These are phyloP conservation scores for Hozukius guyotensis DNA, from an alignment of 2,797 vertebrate genomes.

Conservation along the genomic window DNA sequence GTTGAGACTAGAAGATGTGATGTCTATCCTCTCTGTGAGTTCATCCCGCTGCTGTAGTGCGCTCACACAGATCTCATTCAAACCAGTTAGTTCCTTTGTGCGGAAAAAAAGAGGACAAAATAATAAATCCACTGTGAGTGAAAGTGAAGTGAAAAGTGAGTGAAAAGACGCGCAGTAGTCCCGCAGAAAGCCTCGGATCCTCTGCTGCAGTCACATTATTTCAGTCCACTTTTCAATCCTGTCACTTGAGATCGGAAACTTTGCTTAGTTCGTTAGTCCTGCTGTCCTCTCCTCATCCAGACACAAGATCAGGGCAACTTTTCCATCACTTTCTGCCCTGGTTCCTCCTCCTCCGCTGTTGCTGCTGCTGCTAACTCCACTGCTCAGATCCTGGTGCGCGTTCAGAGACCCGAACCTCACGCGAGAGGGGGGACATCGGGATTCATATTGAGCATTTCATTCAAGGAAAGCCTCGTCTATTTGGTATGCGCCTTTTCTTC, in stretches of 20 bases:
- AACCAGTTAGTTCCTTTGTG: conserved; percentile 55
- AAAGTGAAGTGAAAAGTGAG: conserved; percentile 41
- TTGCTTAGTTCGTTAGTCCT: conserved; percentile 51
- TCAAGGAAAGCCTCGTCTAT: conserved; percentile 73
- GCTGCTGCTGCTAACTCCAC: conserved; percentile 22
- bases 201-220: conserved; percentile 76
- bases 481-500: conserved; percentile 64
- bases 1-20: conserved; percentile 20
- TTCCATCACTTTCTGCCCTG: conserved; percentile 66
- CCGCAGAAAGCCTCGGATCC: conserved; percentile 14
- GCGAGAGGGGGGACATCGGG: conserved; percentile 48
- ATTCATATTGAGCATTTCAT: conserved; percentile 78
- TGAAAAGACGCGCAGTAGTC: conserved; percentile 38
- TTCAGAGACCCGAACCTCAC: conserved; percentile 54
- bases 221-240: conserved; percentile 56
- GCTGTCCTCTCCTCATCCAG: conserved; percentile 59
- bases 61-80: conserved; percentile 55
- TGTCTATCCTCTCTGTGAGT: conserved; percentile 52
- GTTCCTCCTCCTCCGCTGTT: conserved; percentile 15
- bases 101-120: conserved; percentile 24
- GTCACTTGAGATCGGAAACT: conserved; percentile 76
- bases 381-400: conserved; percentile 22
- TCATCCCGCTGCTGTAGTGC: conserved; percentile 65
- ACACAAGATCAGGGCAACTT: conserved; percentile 73
- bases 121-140: conserved; percentile 35